These are phyloP conservation scores for Cataglyphis altisquamis DNA, from an alignment of 2,888 invertebrate species.

Conservation along the genomic window DNA sequence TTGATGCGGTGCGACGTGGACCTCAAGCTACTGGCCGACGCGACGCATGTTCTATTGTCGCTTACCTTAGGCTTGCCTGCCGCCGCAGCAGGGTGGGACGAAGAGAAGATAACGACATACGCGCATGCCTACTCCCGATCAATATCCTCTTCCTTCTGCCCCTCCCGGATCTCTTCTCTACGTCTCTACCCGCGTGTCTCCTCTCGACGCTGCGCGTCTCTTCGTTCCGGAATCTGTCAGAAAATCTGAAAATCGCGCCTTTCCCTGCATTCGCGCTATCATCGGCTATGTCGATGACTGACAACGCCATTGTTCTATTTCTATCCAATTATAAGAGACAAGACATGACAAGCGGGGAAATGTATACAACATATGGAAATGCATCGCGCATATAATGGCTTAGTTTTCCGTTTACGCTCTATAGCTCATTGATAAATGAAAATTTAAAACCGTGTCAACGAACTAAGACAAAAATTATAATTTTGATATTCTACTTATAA, in stretches of 20 bases:
- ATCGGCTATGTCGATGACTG: not conserved
- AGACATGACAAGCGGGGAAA: not conserved
- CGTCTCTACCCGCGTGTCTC: conserved; percentile 65
- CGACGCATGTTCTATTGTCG: conserved; percentile 67
- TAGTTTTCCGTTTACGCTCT: not conserved
- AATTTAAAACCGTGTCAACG: not conserved
- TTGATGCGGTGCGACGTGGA: conserved; percentile 58
- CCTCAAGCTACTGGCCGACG: conserved; percentile 70
- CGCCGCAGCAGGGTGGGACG: conserved; percentile 70
- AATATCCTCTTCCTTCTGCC: conserved; percentile 75
- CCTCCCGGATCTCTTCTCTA: conserved; percentile 69
- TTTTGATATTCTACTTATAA: not conserved
- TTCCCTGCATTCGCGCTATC: not conserved
- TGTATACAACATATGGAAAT: not conserved
- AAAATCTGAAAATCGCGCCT: conserved; percentile 7
- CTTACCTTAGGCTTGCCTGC: conserved; percentile 54
- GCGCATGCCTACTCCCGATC: conserved; percentile 72
- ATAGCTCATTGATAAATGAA: not conserved
- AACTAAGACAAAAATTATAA: not conserved
- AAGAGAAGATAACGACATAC: conserved; percentile 67
- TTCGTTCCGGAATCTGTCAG: not conserved
- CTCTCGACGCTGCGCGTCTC: not conserved
- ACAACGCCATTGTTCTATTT: not conserved
- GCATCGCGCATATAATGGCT: not conserved
- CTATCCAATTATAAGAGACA: not conserved